phyloP scores from a whole-genome alignment of 2,888 invertebrate genomes.

The Sphaeridia pumilis region DNA sequence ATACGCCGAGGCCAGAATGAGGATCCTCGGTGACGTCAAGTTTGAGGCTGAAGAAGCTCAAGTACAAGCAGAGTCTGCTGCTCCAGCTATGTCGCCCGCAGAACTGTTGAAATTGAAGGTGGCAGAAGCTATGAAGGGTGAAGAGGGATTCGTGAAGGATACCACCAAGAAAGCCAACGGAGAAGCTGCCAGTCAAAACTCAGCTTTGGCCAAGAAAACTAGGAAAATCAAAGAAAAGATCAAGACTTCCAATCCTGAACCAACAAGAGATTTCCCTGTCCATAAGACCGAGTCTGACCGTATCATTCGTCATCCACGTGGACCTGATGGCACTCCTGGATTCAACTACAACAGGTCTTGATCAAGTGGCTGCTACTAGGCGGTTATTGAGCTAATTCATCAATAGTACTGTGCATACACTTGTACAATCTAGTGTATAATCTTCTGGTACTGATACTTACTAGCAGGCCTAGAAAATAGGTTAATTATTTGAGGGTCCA shows the following conservation, averaged over 20 bases:
- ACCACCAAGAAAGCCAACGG: background rate
- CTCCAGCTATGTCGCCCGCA: slow-evolving; percentile 21
- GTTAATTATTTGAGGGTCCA: too few relatives aligned
- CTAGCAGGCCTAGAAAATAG: too few relatives aligned
- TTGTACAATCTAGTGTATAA: too few relatives aligned
- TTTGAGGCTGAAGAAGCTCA: slow-evolving; percentile 24
- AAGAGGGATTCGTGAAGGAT: background rate
- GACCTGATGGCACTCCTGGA: slow-evolving; percentile 21
- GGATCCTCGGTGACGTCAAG: slow-evolving; percentile 65
- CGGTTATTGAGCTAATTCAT: too few relatives aligned
- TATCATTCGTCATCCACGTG: slow-evolving; percentile 23
- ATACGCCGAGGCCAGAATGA: slow-evolving; percentile 78
- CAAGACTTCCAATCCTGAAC: slow-evolving; percentile 17
- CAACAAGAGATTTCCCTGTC: slow-evolving; percentile 20
- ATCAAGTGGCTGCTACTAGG: too few relatives aligned
- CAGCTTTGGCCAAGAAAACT: background rate
- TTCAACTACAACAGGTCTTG: slow-evolving; percentile 13
- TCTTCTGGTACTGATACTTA: too few relatives aligned
- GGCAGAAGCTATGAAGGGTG: slow-evolving; percentile 18
- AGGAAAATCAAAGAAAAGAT: slow-evolving; percentile 18
- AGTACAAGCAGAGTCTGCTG: slow-evolving; percentile 15
- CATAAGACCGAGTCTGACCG: slow-evolving; percentile 21
- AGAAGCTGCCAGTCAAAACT: background rate
- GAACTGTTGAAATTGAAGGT: slow-evolving; percentile 30
- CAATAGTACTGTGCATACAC: too few relatives aligned